Base-by-base conservation (phyloP, 2,797 vertebrate species). In the Atherinosoma microstoma region DNA sequence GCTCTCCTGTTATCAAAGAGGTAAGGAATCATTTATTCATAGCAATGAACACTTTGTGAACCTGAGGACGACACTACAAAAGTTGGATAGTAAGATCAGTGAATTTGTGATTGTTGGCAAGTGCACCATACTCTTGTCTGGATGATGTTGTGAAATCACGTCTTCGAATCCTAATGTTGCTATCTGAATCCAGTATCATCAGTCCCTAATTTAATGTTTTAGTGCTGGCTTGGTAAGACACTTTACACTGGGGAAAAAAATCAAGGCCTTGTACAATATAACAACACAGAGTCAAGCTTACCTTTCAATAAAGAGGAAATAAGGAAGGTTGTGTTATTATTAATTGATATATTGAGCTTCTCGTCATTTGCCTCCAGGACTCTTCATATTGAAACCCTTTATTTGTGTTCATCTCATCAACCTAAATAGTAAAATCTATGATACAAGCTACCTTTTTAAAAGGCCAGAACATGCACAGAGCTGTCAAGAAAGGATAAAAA, bases 1-100 rank as follows among this genome's bases (percentile, higher is more conserved):
- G n/a, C 60, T 51, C 89, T 53, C 13, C 64, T 9, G 4, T 18
- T 62, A 27, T 51, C 49, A 79, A 83, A 78, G 67, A 93, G 92
- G 93, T 93, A 91, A 86, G 42, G 60, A 18, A 29, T 40, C 10
- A 49, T 24, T n/a, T 16, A 2, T 49, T 63, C 58, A 57, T 12
- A 22, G 67, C 57, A 71, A 24, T 58, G 22, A 69, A 24, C 20
- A 29, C 22, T 13, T 36, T 22, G 51, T 10, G 40, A 32, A 30
- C 38, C 13, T 58, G 12, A 22, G 35, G 9, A 15, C n/a, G 57
- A 6, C 1, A 10, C 35, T 12, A 51, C 0, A 57, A 24, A 4
- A 15, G 16, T 29, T 9, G 6, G 18, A 34, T 35, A 47, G 42
- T 66, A 6, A 61, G 2, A 54, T 54, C 18, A 49, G 10, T 34